Conservation (phyloP, 2,797 vertebrate species). For the Macropus fuliginosus region DNA sequence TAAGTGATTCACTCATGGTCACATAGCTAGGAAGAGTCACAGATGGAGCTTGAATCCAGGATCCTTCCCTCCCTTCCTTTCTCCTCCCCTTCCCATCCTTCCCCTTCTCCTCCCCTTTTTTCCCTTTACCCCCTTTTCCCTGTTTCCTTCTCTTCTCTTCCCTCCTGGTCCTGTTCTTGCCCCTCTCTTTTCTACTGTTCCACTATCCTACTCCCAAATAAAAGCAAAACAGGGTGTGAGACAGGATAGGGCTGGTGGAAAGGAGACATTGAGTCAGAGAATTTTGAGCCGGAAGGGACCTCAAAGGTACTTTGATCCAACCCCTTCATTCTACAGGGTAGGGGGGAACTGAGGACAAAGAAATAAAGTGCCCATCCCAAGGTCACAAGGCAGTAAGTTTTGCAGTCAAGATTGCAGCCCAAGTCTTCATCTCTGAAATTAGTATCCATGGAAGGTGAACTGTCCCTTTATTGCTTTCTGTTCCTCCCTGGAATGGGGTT, state of each 20-base stretch:
- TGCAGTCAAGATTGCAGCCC: neutral
- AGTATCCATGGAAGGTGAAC: slow-evolving; percentile 39
- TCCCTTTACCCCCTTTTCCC: neutral
- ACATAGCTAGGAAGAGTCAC: neutral
- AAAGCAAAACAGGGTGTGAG: neutral
- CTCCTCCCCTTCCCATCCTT: neutral
- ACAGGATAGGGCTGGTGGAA: neutral
- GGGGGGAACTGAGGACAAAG: neutral
- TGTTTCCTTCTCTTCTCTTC: neutral
- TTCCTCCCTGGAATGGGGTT: neutral
- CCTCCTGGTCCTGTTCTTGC: neutral
- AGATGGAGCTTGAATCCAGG: neutral
- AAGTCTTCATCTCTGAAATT: neutral
- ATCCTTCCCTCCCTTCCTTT: neutral
- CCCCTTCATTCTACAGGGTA: neutral
- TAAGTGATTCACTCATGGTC: neutral
- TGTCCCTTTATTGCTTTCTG: slow-evolving; percentile 4
- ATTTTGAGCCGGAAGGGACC: neutral
- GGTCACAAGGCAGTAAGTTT: neutral
- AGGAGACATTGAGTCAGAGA: neutral
- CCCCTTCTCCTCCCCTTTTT: neutral
- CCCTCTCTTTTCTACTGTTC: neutral
- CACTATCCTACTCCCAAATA: neutral
- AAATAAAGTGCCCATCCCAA: neutral
- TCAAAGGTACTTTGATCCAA: neutral